Evolutionary conservation across 2,113 vertebrate species (phyloP), one percentile per base, ranked within the genome.

Genomic region (Archilochus colubris): DNA sequence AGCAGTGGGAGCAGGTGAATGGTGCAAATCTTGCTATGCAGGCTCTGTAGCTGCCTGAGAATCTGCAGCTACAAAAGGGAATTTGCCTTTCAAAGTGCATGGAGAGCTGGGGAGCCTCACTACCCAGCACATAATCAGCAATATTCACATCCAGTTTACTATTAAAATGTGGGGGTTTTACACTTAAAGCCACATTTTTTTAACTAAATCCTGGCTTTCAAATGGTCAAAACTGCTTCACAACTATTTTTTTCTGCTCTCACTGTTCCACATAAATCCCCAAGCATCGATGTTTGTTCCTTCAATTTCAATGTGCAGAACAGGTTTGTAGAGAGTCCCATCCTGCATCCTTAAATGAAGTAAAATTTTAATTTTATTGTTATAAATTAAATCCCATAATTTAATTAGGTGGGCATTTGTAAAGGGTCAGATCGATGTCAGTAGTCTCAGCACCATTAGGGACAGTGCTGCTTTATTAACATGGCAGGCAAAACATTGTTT

Each of bases 371-470:
- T 89, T 84, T 85, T n/a, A 14, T 25, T 86, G 21, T 48, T 62
- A 69, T 28, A 30, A 86, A 86, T 88, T 91, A 86, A 92, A 75
- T 74, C 80, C 28, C 57, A 12, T 88, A 44, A 94, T 92, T 92
- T 90, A 84, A 81, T 94, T 91, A 0, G 1, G 13, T 43, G 58
- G 15, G 23, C 77, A 82, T 68, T 81, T 90, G 83, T 64, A 69
- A 75, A 90, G 83, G 88, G 90, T 95, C 91, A 90, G 82, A 93
- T 50, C 0, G 1, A 88, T 76, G 90, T 90, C 82, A 72, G 68
- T 5, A 64, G 50, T 81, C 68, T 81, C 90, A 91, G 68, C 40
- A 28, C 22, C 0, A 0, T n/a, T 86, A 68, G 82, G 40, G 94
- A 75, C 16, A 53, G 31, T 7, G 68, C 72, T 67, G 13, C 75